These are phyloP conservation scores for Leptinotarsa texana DNA, from an alignment of 1,140 invertebrate species.

Conservation along the genomic window DNA sequence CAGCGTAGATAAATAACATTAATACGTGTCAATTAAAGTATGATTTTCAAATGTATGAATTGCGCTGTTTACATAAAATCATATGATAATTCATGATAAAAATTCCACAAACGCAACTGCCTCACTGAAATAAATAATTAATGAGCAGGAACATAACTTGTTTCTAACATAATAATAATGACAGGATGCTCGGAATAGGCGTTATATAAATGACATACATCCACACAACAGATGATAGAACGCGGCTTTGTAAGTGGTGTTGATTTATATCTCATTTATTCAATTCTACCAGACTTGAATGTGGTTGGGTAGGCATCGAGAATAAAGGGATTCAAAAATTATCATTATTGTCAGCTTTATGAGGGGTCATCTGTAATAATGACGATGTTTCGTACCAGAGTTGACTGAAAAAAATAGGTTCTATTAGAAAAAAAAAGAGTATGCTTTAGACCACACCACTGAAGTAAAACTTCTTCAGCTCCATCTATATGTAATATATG, in stretches of 20 bases:
- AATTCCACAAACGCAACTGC: neutral
- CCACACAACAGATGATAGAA: slow-evolving; percentile 48
- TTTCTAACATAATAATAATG: slow-evolving; percentile 26
- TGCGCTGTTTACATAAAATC: neutral
- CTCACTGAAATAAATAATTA: slow-evolving; percentile 18
- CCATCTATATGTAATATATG: too few species aligned
- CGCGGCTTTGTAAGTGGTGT: slow-evolving; percentile 44
- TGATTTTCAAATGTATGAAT: slow-evolving; percentile 25
- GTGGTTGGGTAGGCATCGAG: too few species aligned
- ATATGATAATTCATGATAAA: slow-evolving; percentile 8
- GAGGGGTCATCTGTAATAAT: too few species aligned
- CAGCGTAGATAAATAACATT: slow-evolving; percentile 32
- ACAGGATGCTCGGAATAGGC: slow-evolving; percentile 29
- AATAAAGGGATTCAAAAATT: too few species aligned
- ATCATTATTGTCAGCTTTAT: too few species aligned
- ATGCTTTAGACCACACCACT: too few species aligned
- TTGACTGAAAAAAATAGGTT: too few species aligned
- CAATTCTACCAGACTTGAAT: neutral
- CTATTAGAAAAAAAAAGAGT: too few species aligned
- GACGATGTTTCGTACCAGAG: too few species aligned
- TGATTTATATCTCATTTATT: slow-evolving; percentile 44
- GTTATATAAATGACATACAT: slow-evolving; percentile 45
- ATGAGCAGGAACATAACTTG: slow-evolving; percentile 5
- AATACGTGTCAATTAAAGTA: slow-evolving; percentile 39
- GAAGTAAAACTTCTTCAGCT: too few species aligned